These are phyloP conservation scores for Heteromormyrus szaboi DNA, from an alignment of 2,797 vertebrate genomes.

Conservation along the genomic window DNA sequence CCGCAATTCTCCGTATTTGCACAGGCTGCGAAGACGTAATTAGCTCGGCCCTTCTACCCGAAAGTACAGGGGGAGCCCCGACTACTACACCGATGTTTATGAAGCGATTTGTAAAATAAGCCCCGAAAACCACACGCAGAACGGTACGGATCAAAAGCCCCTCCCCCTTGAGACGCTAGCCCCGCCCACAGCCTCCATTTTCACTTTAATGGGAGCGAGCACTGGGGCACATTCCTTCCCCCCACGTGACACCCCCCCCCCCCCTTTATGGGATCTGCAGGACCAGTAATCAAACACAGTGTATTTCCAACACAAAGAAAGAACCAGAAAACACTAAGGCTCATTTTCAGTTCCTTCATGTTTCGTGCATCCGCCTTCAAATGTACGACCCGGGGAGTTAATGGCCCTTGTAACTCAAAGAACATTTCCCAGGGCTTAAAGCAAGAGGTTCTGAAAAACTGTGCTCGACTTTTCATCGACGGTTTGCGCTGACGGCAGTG, in stretches of 20 bases:
- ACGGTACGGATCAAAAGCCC: slow-evolving; percentile 15
- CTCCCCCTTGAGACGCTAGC: not conserved
- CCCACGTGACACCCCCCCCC: slow-evolving; percentile 21
- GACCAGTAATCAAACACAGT: slow-evolving; percentile 21
- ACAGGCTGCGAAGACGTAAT: slow-evolving; percentile 28
- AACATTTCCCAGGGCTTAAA: not conserved
- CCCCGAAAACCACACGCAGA: slow-evolving; percentile 26
- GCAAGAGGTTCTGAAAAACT: not conserved
- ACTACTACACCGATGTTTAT: slow-evolving; percentile 30
- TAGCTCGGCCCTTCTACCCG: slow-evolving; percentile 23
- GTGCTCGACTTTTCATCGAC: not conserved
- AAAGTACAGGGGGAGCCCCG: not conserved
- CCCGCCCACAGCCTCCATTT: not conserved
- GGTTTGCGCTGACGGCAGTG: not conserved
- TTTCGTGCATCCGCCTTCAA: not conserved
- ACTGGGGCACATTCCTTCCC: not conserved
- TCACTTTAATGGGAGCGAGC: not conserved
- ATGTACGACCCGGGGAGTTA: not conserved
- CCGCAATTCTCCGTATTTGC: slow-evolving; percentile 16
- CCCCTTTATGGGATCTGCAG: slow-evolving; percentile 25
- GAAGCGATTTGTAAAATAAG: slow-evolving; percentile 41
- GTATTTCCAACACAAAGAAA: not conserved
- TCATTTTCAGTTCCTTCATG: not conserved
- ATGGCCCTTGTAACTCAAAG: not conserved
- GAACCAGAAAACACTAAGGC: not conserved